Percentiles rank a stretch among this genome's conserved stretches.
phyloP scores from a whole-genome alignment of 2,888 invertebrate genomes.

The Cheilosia vulpina region DNA sequence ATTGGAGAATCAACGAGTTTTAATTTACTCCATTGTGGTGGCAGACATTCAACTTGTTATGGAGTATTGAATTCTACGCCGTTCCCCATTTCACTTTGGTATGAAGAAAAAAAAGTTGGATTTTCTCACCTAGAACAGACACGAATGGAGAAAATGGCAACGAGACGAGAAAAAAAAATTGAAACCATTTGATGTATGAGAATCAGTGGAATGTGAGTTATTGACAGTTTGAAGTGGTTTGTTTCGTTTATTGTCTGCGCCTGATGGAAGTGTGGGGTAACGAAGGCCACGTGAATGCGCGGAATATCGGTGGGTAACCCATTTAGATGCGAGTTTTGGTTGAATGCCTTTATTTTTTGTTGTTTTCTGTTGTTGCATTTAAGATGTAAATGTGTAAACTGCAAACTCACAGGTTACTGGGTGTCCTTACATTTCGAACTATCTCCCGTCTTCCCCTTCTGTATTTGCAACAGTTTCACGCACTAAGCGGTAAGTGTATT shows the following conservation, averaged over 20 bases:
- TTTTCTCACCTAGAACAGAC: constrained; percentile 22
- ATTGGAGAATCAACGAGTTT: constrained; percentile 43
- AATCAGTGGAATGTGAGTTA: constrained; percentile 30
- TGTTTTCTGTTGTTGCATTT: too few species aligned
- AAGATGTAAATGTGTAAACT: too few species aligned
- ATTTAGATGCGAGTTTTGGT: too few species aligned
- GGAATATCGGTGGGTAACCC: too few species aligned
- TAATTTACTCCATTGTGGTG: constrained; percentile 45
- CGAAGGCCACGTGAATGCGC: constrained; percentile 15
- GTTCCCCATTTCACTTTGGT: constrained; percentile 22
- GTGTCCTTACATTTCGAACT: too few species aligned
- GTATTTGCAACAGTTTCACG: too few species aligned
- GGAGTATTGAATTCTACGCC: constrained; percentile 22
- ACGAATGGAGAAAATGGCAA: neutral
- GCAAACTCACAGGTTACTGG: too few species aligned
- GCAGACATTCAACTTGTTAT: constrained; percentile 36
- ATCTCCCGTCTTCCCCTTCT: too few species aligned
- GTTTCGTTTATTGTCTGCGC: neutral
- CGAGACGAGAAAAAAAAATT: neutral
- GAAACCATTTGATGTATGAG: constrained; percentile 14
- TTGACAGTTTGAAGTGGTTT: constrained; percentile 18
- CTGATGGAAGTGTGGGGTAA: constrained; percentile 6
- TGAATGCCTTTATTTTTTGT: too few species aligned
- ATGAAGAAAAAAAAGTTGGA: neutral
- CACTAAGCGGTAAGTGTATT: too few species aligned